These are phyloP conservation scores for Toxotes chatareus DNA, from an alignment of 2,113 vertebrate genomes.

Conservation along the genomic window DNA sequence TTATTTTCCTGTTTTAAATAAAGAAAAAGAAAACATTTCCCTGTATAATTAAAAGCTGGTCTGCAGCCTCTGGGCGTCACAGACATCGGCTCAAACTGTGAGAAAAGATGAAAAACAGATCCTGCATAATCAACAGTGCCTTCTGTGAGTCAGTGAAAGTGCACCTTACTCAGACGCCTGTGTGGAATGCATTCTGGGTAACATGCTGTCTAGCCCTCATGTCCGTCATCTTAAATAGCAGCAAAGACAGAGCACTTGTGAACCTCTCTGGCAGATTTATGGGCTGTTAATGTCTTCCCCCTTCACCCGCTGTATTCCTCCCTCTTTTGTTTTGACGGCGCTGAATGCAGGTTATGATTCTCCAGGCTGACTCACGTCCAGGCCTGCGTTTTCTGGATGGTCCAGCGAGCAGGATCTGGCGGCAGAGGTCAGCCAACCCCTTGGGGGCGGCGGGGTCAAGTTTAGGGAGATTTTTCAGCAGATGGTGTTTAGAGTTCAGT, in stretches of 20 bases:
- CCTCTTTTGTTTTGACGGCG: conserved; percentile 66
- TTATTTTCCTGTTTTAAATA: conserved; percentile 65
- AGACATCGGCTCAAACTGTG: conserved; percentile 68
- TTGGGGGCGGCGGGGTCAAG: conserved; percentile 71
- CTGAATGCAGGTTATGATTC: conserved; percentile 57
- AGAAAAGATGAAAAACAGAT: conserved; percentile 81
- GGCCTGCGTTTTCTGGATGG: conserved; percentile 31
- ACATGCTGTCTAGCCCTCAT: conserved; percentile 64
- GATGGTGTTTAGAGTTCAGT: conserved; percentile 78
- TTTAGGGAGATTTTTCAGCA: conserved; percentile 79
- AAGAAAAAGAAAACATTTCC: conserved; percentile 70
- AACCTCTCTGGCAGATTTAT: conserved; percentile 69
- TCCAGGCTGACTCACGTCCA: conserved; percentile 52
- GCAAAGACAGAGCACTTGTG: conserved; percentile 71
- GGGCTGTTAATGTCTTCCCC: conserved; percentile 63
- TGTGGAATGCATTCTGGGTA: conserved; percentile 78
- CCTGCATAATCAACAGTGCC: conserved; percentile 66
- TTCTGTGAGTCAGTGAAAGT: conserved; percentile 71
- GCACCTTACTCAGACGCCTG: conserved; percentile 74
- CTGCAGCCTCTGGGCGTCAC: conserved; percentile 69
- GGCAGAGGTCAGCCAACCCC: conserved; percentile 64
- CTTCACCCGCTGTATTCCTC: conserved; percentile 44
- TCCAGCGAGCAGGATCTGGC: conserved; percentile 19
- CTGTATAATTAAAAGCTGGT: conserved; percentile 82
- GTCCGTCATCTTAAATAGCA: conserved; percentile 72